Evolutionary conservation across 2,113 vertebrate species (phyloP).

Genomic region (Pontoporia blainvillei): DNA sequence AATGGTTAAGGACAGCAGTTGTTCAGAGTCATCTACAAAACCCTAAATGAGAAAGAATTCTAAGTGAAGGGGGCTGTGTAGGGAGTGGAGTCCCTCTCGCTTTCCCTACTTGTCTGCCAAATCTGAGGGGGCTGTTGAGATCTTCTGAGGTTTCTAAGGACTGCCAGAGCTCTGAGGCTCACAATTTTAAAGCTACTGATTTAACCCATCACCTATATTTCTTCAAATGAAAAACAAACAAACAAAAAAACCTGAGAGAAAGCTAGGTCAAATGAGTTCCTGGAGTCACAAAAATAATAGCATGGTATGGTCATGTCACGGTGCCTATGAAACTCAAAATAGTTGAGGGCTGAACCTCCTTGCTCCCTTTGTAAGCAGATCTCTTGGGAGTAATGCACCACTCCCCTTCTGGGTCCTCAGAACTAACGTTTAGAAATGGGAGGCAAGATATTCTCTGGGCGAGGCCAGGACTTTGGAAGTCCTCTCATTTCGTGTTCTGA

Average conservation of each 20-base stretch:
- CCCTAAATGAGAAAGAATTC: neutral
- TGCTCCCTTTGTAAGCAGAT: neutral
- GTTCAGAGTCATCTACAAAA: neutral
- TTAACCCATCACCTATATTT: neutral
- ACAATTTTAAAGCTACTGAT: neutral
- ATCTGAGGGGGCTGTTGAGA: neutral
- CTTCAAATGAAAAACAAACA: neutral
- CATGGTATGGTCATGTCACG: neutral
- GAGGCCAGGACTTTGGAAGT: neutral
- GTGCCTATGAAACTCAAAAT: neutral
- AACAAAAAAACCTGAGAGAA: neutral
- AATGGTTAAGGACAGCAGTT: neutral
- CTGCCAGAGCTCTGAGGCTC: neutral
- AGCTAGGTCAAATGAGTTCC: conserved; percentile 45
- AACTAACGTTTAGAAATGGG: neutral
- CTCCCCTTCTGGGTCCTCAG: neutral
- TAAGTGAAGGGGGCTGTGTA: neutral
- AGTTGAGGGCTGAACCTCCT: neutral
- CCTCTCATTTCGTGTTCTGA: conserved; percentile 49
- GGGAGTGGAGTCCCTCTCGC: neutral
- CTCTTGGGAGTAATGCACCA: neutral
- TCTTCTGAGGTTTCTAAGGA: neutral
- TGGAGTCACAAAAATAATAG: conserved; percentile 1
- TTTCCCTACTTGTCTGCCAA: neutral
- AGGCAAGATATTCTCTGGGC: neutral